Percentiles rank a stretch among this genome's conserved stretches.
These are phyloP conservation scores for Dicranocentrus wangi DNA, from an alignment of 2,888 invertebrate genomes.

Conservation along the genomic window DNA sequence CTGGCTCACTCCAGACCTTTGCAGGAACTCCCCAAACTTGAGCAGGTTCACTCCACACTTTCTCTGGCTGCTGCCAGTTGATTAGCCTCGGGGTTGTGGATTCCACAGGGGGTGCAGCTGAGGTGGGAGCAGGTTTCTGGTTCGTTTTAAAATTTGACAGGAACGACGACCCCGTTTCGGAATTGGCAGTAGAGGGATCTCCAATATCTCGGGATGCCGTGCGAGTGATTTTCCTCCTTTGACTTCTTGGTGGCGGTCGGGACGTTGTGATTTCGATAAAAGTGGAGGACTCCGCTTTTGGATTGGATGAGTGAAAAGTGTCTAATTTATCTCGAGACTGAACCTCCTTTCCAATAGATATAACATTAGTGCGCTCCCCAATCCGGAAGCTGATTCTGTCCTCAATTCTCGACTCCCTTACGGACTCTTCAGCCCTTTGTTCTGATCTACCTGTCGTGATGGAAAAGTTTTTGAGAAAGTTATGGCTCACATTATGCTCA, in stretches of 20 bases:
- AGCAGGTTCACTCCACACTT: conserved; percentile 74
- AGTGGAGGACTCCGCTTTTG: conserved; percentile 9
- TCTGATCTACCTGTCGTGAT: not conserved
- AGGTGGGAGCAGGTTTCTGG: not conserved
- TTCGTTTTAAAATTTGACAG: conserved; percentile 1
- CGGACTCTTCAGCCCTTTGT: not conserved
- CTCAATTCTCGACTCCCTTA: not conserved
- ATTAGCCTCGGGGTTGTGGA: conserved; percentile 34
- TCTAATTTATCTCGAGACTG: not conserved
- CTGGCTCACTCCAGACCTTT: conserved; percentile 77
- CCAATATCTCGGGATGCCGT: conserved; percentile 42
- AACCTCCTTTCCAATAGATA: conserved; percentile 10
- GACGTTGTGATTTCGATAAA: conserved; percentile 19
- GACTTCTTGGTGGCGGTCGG: not conserved
- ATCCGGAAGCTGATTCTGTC: not conserved
- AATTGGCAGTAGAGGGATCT: conserved; percentile 33
- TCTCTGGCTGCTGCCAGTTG: conserved; percentile 73
- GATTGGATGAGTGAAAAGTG: not conserved
- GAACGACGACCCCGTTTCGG: too few relatives aligned
- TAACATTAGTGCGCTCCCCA: conserved; percentile 27
- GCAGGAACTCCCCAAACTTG: conserved; percentile 78
- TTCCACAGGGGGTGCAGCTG: not conserved
- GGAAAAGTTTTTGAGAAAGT: conserved; percentile 41
- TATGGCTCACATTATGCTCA: conserved; percentile 41
- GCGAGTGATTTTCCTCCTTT: conserved; percentile 37